phyloP scores from a whole-genome alignment of 2,113 vertebrate species.

The Amazona guildingii region DNA sequence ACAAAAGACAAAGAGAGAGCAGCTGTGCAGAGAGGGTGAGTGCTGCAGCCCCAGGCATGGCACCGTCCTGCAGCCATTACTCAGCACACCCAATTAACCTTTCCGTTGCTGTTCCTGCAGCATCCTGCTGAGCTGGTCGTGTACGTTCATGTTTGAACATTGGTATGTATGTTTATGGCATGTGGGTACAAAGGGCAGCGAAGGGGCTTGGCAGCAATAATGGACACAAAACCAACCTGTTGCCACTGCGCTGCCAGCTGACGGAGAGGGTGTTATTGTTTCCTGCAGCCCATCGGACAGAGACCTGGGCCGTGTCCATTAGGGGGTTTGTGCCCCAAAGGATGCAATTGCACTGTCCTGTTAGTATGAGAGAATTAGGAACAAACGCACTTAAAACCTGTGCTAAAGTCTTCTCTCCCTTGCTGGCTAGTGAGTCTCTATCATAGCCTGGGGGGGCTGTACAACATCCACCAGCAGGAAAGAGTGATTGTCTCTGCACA shows the following conservation, averaged over 20 bases:
- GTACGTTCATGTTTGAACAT: neutral
- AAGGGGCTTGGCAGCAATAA: neutral
- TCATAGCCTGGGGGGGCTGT: neutral
- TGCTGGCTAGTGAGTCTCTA: neutral
- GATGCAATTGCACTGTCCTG: neutral
- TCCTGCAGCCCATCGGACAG: neutral
- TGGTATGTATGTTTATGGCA: neutral
- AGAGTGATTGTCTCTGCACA: neutral
- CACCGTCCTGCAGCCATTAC: neutral
- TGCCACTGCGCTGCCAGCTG: neutral
- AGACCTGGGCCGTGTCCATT: neutral
- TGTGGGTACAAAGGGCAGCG: neutral
- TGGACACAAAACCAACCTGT: neutral
- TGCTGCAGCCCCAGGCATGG: fast-evolving
- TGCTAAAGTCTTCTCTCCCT: neutral
- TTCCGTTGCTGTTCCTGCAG: neutral
- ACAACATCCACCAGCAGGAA: neutral
- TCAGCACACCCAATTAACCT: neutral
- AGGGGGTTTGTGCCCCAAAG: neutral
- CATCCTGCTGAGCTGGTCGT: neutral
- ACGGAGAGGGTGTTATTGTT: fast-evolving
- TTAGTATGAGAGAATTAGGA: neutral
- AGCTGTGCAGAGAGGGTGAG: neutral
- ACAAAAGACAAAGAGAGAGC: conserved; percentile 57
- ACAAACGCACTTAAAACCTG: neutral